Evolutionary conservation across 2,888 invertebrate species (phyloP).

Genomic region (Hipparchia sbordonii): DNA sequence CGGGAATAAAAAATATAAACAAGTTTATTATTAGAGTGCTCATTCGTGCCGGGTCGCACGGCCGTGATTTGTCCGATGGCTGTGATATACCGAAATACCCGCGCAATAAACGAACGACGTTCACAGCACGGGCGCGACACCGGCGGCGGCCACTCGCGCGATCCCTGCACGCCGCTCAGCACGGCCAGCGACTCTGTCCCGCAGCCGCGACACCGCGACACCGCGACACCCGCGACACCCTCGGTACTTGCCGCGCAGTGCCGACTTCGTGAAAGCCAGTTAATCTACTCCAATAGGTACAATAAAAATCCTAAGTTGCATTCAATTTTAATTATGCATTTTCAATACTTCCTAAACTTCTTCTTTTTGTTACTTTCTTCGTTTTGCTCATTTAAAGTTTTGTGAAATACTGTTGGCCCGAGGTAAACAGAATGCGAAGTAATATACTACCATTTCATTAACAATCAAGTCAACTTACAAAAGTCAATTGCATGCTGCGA

Average conservation of each 20-base stretch:
- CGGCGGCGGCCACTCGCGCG: conserved; percentile 48
- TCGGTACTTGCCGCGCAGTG: conserved; percentile 30
- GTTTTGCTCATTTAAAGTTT: conserved; percentile 2
- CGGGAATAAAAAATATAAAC: conserved; percentile 79
- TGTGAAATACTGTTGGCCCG: background rate
- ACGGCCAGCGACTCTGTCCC: conserved; percentile 41
- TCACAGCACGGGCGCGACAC: conserved; percentile 63
- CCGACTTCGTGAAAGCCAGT: conserved; percentile 32
- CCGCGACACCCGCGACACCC: conserved; percentile 28
- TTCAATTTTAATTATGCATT: conserved; percentile 5
- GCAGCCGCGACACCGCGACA: no score
- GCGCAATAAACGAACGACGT: conserved; percentile 71
- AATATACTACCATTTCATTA: background rate
- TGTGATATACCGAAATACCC: conserved; percentile 80
- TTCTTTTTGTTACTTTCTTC: background rate
- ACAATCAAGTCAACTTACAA: background rate
- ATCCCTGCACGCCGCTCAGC: conserved; percentile 57
- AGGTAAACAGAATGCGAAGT: background rate
- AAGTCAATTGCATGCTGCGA: conserved; percentile 16
- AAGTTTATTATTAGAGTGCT: conserved; percentile 82
- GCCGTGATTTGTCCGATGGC: conserved; percentile 80
- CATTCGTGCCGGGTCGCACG: conserved; percentile 80
- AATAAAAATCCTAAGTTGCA: conserved; percentile 21
- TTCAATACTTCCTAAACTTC: background rate
- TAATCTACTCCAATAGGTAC: conserved; percentile 41